phyloP scores from a whole-genome alignment of 2,888 invertebrate species.

The Macrophya annulata region DNA sequence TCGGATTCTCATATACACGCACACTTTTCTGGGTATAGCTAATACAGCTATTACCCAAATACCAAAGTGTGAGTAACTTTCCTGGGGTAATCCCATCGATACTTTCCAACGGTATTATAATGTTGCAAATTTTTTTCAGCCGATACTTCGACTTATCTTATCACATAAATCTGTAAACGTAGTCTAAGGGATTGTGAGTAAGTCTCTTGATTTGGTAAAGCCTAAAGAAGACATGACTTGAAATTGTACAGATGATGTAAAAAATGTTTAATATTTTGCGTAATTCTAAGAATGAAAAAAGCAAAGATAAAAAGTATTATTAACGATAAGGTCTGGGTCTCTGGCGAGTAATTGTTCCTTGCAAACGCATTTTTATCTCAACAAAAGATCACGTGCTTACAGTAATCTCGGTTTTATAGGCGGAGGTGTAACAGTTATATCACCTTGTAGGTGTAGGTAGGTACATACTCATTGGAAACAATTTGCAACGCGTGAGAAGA shows the following conservation, averaged over 20 bases:
- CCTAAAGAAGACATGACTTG: background rate
- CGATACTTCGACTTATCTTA: background rate
- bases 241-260: background rate
- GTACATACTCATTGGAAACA: slow-evolving; percentile 5
- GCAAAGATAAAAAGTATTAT: background rate
- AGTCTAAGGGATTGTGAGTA: background rate
- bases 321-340: slow-evolving; percentile 1
- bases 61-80: background rate
- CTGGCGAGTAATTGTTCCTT: background rate
- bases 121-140: background rate
- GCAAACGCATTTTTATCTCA: background rate
- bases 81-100: background rate
- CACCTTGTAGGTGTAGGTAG: background rate
- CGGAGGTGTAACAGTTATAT: background rate
- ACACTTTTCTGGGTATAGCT: background rate
- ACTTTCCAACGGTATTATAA: background rate
- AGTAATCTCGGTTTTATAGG: background rate
- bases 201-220: background rate
- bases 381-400: slow-evolving; percentile 14
- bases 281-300: background rate
- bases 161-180: background rate
- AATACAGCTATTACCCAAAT: background rate
- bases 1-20: slow-evolving; percentile 16
- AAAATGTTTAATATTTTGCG: background rate
- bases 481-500: slow-evolving; percentile 26